Evolutionary conservation across 2,888 invertebrate species (phyloP), one percentile per base, ranked within the genome.

Genomic region (Nycteola revayana): DNA sequence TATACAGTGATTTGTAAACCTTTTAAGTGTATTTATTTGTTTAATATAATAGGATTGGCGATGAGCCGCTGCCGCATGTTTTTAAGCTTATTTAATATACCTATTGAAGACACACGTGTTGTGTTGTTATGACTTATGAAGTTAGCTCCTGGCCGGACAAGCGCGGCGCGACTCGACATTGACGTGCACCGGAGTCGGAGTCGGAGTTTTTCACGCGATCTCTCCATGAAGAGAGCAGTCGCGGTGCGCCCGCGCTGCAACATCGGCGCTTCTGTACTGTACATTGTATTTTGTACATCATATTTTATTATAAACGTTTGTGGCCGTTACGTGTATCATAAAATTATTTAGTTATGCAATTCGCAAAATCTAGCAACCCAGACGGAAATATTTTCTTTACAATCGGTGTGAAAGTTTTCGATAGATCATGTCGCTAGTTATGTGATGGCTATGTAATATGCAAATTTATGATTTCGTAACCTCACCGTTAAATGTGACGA

Each of bases 171-270:
- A 20, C 29, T 56, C 60, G 64, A 60, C 75, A 74, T 74, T 71
- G 74, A 73, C 69, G 76, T 82, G 81, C 70, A 77, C 67, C 75
- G n/a, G n/a, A n/a, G n/a, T n/a, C n/a, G n/a, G n/a, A n/a, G 78
- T 74, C 61, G 75, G 66, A 64, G 78, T 78, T 84, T 85, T 86
- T 80, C 86, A 84, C 80, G 84, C 85, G 86, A 87, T 87, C 86
- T 88, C 87, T 81, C 86, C 65, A 59, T 69, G 64, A 78, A 49
- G 81, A 85, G 84, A 84, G 69, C 84, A 86, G 86, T 85, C 70
- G 67, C 42, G 50, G 54, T 68, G 77, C 77, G 81, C 62, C 56
- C 72, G 80, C 77, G 78, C 64, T 57, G 59, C 72, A 63, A 61
- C 54, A 60, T 59, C 63, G 68, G 67, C 76, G 75, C 66, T 66